Evolutionary conservation across 2,888 invertebrate species (phyloP).

Genomic region (Steinernema hermaphroditum): DNA sequence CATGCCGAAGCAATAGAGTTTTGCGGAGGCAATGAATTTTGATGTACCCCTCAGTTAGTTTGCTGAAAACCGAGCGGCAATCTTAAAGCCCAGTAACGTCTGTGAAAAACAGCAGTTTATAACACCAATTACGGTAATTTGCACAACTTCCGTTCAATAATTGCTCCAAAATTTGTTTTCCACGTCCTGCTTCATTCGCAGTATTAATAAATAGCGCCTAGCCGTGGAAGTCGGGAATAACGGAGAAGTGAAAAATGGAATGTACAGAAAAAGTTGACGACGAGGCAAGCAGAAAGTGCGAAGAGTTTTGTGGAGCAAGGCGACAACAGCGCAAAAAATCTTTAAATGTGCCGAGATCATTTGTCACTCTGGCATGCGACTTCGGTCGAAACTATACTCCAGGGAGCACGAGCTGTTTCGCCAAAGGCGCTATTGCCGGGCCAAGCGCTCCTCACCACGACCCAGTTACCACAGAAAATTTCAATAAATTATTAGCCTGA

Average conservation of each 20-base stretch:
- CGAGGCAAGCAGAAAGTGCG: constrained; percentile 5
- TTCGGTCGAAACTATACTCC: constrained; percentile 24
- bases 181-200: neutral
- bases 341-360: constrained; percentile 24
- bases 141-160: constrained; percentile 22
- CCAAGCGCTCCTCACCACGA: neutral
- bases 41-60: no score
- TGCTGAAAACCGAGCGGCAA: neutral
- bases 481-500: constrained; percentile 17
- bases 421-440: constrained; percentile 6
- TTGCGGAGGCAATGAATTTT: neutral
- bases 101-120: constrained; percentile 19
- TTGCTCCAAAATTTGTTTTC: constrained; percentile 24
- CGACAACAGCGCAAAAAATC: constrained; percentile 29
- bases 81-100: neutral
- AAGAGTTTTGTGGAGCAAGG: constrained; percentile 13
- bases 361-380: constrained; percentile 28
- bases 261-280: constrained; percentile 1
- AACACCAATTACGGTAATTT: constrained; percentile 29
- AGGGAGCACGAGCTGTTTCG: constrained; percentile 5
- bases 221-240: neutral
- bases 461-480: constrained; percentile 19
- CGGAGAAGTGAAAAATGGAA: neutral
- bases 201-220: constrained; percentile 4
- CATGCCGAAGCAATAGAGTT: no score